Base-by-base conservation (phyloP, 2,888 invertebrate species). In the Orchestes rusci region DNA sequence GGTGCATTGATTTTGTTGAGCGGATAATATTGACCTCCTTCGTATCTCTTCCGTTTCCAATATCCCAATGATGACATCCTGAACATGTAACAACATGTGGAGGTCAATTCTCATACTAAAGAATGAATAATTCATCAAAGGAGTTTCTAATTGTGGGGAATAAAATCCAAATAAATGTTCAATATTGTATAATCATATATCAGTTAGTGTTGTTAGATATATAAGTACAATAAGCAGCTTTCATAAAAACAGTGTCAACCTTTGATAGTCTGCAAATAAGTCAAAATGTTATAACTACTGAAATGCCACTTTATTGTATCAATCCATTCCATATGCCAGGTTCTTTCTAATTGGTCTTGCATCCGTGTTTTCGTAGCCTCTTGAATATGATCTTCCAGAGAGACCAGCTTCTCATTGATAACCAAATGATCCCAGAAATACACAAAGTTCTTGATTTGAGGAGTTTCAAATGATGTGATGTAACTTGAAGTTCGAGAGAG, bases 261-360 rank as follows among this genome's bases (percentile, higher is more conserved):
- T 23, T 23, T 23, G 23, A 23, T 10, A 23, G 23, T 23, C 10
- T 23, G 23, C 23, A 23, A 23, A 23, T 23, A 23, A 23, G 23
- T 7, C 10, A 23, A 23, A 5, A 23, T 7, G 10, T 23, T 23
- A 23, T 23, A 23, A 10, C 10, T 7, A 23, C 7, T 5, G 7
- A 43, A 23, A 12, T 46, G 44, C 41, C 51, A 38, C 43, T 48
- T 56, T 50, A 60, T 53, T 38, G 52, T 54, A 31, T 68, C 67
- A 1, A 62, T 68, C 70, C 70, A 70, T 50, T 69, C 68, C 16
- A 59, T 55, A 43, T 70, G 69, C 70, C 70, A 70, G 8, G 67
- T 65, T 30, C 58, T 53, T 53, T 69, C 68, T 52, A 70, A 44
- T 40, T 66, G 66, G 54, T 70, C 68, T 47, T 68, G 69, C 45